These are phyloP conservation scores for Andrena minutula DNA, from an alignment of 2,888 invertebrate genomes.

Conservation along the genomic window DNA sequence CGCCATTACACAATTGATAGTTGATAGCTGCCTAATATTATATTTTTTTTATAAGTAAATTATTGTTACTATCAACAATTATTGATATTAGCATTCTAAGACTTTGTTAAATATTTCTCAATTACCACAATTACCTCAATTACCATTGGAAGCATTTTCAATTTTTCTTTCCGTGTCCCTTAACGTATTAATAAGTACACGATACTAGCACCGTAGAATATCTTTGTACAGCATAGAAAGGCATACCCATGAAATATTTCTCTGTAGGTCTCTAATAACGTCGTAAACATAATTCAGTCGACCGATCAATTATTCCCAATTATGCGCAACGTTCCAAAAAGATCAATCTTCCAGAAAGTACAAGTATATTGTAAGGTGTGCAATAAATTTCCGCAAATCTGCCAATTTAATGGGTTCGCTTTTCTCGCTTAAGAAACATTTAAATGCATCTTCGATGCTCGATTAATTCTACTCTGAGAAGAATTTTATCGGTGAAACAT, in stretches of 20 bases:
- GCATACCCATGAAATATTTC: constrained; percentile 66
- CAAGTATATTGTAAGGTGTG: constrained; percentile 1
- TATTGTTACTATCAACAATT: constrained; percentile 78
- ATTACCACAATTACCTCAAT: too few species aligned
- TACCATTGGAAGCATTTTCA: constrained; percentile 82
- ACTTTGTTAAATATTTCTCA: constrained; percentile 67
- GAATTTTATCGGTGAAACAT: constrained; percentile 34
- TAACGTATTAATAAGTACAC: constrained; percentile 77
- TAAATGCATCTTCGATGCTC: constrained; percentile 47
- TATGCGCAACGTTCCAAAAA: constrained; percentile 32
- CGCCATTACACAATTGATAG: constrained; percentile 78
- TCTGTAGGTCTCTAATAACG: constrained; percentile 48
- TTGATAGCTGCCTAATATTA: constrained; percentile 82
- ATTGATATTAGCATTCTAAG: constrained; percentile 74
- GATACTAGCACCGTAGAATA: constrained; percentile 83
- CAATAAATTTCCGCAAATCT: constrained; percentile 24
- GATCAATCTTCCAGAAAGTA: constrained; percentile 41
- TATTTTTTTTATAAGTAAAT: constrained; percentile 74
- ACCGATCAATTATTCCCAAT: constrained; percentile 41
- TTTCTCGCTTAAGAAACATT: constrained; percentile 57
- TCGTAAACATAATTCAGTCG: constrained; percentile 59
- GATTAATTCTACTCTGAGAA: constrained; percentile 38
- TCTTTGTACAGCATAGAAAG: constrained; percentile 74
- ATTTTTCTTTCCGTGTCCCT: constrained; percentile 71
- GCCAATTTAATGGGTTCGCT: constrained; percentile 36